A percentile compares a stretch with the other conserved stretches of the same genome.
Conservation (phyloP, 2,113 vertebrate genomes). For the Sander vitreus region DNA sequence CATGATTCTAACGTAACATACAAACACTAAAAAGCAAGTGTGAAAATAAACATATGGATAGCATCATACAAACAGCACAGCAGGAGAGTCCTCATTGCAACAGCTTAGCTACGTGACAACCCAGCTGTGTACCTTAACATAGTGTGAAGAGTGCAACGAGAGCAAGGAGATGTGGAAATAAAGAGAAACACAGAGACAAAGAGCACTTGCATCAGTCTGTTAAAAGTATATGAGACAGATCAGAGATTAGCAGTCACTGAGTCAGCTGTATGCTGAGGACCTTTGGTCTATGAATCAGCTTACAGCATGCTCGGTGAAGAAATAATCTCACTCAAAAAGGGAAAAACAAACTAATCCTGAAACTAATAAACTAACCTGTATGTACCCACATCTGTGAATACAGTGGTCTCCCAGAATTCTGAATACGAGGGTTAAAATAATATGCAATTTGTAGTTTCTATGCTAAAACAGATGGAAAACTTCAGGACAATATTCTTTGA, state of each 20-base stretch:
- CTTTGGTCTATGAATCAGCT: conserved; percentile 79
- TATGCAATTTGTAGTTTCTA: background rate
- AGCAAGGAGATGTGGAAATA: conserved; percentile 4
- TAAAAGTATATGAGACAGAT: conserved; percentile 49
- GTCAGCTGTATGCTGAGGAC: conserved; percentile 73
- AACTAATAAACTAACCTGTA: conserved; percentile 20
- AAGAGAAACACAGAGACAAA: conserved; percentile 3
- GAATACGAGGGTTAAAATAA: background rate
- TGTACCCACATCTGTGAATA: background rate
- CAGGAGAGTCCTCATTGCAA: background rate
- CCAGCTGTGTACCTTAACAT: conserved; percentile 36
- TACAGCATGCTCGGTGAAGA: conserved; percentile 23
- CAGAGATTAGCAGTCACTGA: conserved; percentile 70
- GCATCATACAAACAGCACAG: background rate
- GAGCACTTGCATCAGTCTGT: conserved; percentile 30
- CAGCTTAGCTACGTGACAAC: background rate
- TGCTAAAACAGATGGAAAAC: background rate
- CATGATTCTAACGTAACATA: background rate
- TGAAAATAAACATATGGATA: conserved; percentile 38
- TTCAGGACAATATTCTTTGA: background rate
- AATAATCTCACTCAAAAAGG: conserved; percentile 48
- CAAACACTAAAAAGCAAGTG: conserved; percentile 12
- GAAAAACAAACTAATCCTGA: conserved; percentile 41
- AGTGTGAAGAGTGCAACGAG: background rate
- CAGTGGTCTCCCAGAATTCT: background rate